A percentile compares a stretch with the other conserved stretches of the same genome.
Evolutionary conservation across 2,113 vertebrate species (phyloP).

Genomic region (Phocoena phocoena): DNA sequence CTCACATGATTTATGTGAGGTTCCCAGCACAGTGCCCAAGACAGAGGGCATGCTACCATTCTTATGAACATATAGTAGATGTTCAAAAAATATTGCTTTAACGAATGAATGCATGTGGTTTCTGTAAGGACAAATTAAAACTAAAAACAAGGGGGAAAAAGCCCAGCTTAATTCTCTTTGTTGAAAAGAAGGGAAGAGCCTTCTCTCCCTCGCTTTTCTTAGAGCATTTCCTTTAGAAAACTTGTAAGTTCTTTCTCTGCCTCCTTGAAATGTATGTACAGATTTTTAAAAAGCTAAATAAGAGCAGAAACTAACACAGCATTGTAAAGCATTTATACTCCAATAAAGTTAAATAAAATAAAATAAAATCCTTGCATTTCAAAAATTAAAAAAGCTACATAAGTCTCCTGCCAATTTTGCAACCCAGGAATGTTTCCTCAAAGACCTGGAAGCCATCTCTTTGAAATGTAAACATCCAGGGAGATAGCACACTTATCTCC

Average conservation of each 20-base stretch:
- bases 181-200: neutral
- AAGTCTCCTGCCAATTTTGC: neutral
- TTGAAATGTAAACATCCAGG: neutral
- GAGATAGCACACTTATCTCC: neutral
- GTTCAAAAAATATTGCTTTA: neutral
- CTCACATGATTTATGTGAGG: neutral
- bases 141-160: neutral
- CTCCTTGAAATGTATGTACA: neutral
- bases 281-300: neutral
- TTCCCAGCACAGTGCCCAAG: neutral
- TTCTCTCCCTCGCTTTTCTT: neutral
- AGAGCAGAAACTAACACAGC: too few relatives aligned
- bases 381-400: neutral
- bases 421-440: neutral
- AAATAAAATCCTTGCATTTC: too few relatives aligned
- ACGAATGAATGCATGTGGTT: neutral
- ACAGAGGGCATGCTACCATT: neutral
- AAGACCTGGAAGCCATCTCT: neutral
- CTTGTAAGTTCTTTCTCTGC: neutral
- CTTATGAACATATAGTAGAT: neutral
- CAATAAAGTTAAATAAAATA: too few relatives aligned
- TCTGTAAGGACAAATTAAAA: neutral
- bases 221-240: neutral
- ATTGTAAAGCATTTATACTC: too few relatives aligned
- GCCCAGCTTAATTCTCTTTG: neutral